Evolutionary conservation across 2,113 vertebrate genomes (phyloP).

Genomic region (Crotalus viridis): DNA sequence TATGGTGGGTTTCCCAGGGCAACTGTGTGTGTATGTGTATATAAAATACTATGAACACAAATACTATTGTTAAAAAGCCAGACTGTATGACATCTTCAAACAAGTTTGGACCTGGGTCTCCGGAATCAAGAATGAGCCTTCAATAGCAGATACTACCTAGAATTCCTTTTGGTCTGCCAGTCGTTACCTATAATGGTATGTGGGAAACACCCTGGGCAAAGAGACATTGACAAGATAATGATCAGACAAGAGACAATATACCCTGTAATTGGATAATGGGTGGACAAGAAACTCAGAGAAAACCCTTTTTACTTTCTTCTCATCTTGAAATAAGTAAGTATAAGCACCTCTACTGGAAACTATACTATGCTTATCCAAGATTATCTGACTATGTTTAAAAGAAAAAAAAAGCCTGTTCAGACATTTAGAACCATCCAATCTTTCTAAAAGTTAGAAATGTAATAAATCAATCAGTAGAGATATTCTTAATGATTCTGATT

Average conservation of each 20-base stretch:
- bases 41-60: not conserved
- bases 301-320: not conserved
- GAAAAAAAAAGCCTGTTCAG: not conserved
- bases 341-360: not conserved
- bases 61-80: not conserved
- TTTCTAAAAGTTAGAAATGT: not conserved
- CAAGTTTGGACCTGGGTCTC: not conserved
- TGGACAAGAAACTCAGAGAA: not conserved
- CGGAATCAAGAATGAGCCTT: not conserved
- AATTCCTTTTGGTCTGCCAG: not conserved
- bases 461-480: slow-evolving; percentile 1
- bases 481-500: slow-evolving; percentile 37
- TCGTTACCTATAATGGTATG: not conserved
- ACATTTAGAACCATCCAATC: slow-evolving; percentile 28
- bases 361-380: not conserved
- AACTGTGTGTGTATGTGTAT: not conserved
- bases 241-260: not conserved
- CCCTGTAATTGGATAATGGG: not conserved
- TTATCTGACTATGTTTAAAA: not conserved
- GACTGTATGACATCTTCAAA: not conserved
- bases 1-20: not conserved
- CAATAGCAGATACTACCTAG: not conserved
- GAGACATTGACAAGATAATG: not conserved
- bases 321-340: not conserved
- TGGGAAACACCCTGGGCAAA: not conserved